Evolutionary conservation across 2,797 vertebrate species (phyloP).

Genomic region (Merluccius polli): DNA sequence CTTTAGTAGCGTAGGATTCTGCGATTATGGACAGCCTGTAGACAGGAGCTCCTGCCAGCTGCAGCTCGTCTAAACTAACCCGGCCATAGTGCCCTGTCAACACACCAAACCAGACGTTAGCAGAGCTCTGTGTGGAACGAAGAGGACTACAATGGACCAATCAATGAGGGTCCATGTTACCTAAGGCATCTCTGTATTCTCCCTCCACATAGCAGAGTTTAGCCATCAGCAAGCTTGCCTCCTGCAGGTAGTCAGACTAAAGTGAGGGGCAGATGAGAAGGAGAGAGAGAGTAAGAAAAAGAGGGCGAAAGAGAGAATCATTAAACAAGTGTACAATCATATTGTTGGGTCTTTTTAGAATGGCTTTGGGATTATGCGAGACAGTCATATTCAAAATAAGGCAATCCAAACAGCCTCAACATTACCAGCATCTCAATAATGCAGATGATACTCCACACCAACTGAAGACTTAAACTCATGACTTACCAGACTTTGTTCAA

Average conservation of each 20-base stretch:
- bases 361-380: not conserved
- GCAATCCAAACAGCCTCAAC: not conserved
- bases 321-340: not conserved
- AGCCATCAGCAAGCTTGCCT: slow-evolving; percentile 89
- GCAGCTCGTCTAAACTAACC: slow-evolving; percentile 85
- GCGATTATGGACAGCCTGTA: slow-evolving; percentile 93
- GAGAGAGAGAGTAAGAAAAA: not conserved
- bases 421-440: not conserved
- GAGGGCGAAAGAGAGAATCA: not conserved
- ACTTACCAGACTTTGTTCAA: too few species aligned
- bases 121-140: not conserved
- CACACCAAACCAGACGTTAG: not conserved
- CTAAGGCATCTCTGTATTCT: slow-evolving; percentile 84
- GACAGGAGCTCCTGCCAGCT: slow-evolving; percentile 80
- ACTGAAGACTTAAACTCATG: too few species aligned
- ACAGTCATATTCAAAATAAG: not conserved
- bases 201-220: slow-evolving; percentile 94
- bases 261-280: not conserved
- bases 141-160: not conserved
- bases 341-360: not conserved
- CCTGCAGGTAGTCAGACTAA: slow-evolving; percentile 91
- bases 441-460: not conserved
- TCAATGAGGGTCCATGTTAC: slow-evolving; percentile 31
- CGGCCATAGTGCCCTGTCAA: slow-evolving; percentile 78
- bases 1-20: slow-evolving; percentile 95